phyloP scores from a whole-genome alignment of 2,888 invertebrate species.

The Zhuqinia jingwanae region DNA sequence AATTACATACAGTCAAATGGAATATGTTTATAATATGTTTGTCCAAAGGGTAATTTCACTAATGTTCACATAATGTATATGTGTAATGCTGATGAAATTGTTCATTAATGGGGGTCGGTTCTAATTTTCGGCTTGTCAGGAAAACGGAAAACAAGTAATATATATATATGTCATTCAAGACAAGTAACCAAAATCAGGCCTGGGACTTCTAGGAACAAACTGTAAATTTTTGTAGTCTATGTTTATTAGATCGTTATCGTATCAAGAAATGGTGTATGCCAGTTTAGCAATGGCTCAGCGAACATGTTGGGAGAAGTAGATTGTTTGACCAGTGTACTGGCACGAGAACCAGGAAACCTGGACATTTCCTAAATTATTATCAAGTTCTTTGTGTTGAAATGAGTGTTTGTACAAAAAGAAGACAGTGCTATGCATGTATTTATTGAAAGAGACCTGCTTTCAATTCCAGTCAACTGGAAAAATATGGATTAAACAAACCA shows the following conservation, averaged over 20 bases:
- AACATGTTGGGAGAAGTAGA: no score
- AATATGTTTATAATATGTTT: slow-evolving; percentile 38
- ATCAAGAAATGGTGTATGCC: not conserved
- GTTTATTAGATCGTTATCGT: no score
- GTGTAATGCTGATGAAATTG: slow-evolving; percentile 31
- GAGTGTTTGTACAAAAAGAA: not conserved
- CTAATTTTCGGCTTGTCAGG: slow-evolving; percentile 60
- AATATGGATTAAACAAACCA: slow-evolving; percentile 66
- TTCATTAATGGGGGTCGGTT: slow-evolving; percentile 39
- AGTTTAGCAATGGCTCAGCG: no score
- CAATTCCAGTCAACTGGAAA: slow-evolving; percentile 2
- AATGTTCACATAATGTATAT: slow-evolving; percentile 21
- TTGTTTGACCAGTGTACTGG: no score
- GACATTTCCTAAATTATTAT: no score
- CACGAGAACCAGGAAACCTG: no score
- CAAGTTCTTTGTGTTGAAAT: no score
- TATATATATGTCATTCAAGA: slow-evolving; percentile 60
- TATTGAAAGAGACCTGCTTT: not conserved
- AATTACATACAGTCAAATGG: not conserved
- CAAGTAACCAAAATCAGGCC: not conserved
- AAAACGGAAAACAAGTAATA: slow-evolving; percentile 58
- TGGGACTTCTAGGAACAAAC: slow-evolving; percentile 25
- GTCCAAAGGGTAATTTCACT: slow-evolving; percentile 13
- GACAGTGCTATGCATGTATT: not conserved
- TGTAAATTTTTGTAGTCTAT: not conserved